Evolutionary conservation across 2,888 invertebrate genomes (phyloP), one percentile per base, ranked within the genome.

Genomic region (Polietes domitor): DNA sequence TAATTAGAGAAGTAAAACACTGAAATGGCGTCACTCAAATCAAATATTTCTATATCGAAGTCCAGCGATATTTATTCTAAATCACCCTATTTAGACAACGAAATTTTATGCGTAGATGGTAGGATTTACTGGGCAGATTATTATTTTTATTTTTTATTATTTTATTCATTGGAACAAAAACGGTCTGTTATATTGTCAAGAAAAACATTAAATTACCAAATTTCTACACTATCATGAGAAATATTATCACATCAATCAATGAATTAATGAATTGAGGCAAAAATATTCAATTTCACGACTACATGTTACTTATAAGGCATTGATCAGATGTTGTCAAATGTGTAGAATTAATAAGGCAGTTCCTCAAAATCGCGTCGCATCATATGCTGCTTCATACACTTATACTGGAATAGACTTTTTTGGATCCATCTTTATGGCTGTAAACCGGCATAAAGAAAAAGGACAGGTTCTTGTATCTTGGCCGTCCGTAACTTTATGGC

Each of bases 121-220:
- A 77, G 82, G 70, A 78, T 85, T 10, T 72, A 77, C 24, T 26
- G 47, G 2, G 77, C 77, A 2, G 7, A 79, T 17, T 28, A n/a
- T n/a, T n/a, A n/a, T n/a, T n/a, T n/a, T n/a, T n/a, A n/a, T n/a
- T n/a, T n/a, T n/a, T n/a, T n/a, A n/a, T n/a, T n/a, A n/a, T n/a
- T n/a, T n/a, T n/a, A 68, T 43, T n/a, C 28, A 4, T 37, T 24
- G 21, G 53, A 53, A 10, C 78, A 74, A 61, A 58, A 80, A 58
- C 70, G 55, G 0, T 82, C 85, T 9, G 53, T 85, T 26, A 85
- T 85, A 21, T 76, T 84, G 12, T 80, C 78, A 12, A 85, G 53
- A 21, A 71, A 53, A 10, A 75, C n/a, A 17, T 73, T 41, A 58
- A 15, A 77, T 72, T 26, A 58, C 79, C 6, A 10, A 43, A 6